Evolutionary conservation across 2,888 invertebrate species (phyloP), one percentile per base, ranked within the genome.

Genomic region (Pristionchus japonicus): DNA sequence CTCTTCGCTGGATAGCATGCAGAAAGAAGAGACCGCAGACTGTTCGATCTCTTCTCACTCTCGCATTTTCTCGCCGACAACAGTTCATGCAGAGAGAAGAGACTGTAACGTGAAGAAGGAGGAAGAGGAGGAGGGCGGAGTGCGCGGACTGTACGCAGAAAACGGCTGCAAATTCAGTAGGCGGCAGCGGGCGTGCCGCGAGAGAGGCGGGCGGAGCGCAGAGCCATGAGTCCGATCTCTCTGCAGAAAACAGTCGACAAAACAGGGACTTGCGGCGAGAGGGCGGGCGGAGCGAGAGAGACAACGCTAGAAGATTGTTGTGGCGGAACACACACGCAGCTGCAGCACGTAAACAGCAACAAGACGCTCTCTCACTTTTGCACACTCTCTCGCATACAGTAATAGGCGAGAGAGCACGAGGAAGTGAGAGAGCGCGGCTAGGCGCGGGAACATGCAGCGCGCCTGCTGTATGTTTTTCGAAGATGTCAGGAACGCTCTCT

Each of bases 391-490:
- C 57, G 57, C 7, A 23, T 57, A 20, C 57, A 9, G 23, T 57
- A 9, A 57, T 7, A 23, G 23, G 6, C 23, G 9, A 67, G 67
- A 80, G 80, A 80, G 43, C 1, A 23, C 0, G 80, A 2, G 40
- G 43, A 40, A 43, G 34, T 17, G 67, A 67, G 67, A 67, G 67
- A 67, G n/a, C 4, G 64, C 23, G 27, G 80, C n/a, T 31, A 80
- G 40, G 47, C n/a, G 43, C 43, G 43, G n/a, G 80, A 40, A 57
- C 57, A 57, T n/a, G 57, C 57, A 57, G 57, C 57, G 57, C 64
- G 64, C 31, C 64, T 64, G 64, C 64, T 64, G 64, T 64, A 64
- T 64, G 64, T 64, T 64, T 31, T 64, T 64, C 52, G 64, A 27
- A 9, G 27, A 31, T 31, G 31, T 9, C n/a, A n/a, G 2, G 40